A percentile compares a stretch with the other conserved stretches of the same genome.
Evolutionary conservation across 2,113 vertebrate species (phyloP).

Genomic region (Dromas ardeola): DNA sequence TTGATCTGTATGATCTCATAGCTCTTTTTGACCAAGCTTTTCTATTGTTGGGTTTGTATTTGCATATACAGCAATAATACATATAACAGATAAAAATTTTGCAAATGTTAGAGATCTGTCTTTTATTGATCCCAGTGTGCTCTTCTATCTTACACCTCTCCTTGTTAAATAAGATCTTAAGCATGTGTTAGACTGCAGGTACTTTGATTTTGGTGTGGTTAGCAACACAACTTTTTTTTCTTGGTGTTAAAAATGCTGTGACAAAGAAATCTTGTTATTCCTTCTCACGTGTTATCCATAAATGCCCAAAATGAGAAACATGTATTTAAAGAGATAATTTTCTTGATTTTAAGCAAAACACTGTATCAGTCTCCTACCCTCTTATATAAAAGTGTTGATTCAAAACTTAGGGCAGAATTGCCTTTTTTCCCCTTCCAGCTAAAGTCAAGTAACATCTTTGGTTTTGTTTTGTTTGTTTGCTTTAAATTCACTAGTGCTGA

Average conservation of each 20-base stretch:
- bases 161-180: background rate
- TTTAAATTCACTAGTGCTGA: constrained; percentile 9
- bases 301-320: background rate
- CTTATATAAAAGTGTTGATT: background rate
- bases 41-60: background rate
- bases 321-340: background rate
- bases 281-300: background rate
- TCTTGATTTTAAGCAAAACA: background rate
- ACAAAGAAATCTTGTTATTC: background rate
- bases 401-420: background rate
- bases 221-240: background rate
- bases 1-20: background rate
- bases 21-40: background rate
- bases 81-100: background rate
- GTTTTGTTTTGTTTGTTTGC: background rate
- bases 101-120: background rate
- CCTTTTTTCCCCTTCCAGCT: background rate
- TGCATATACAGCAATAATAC: background rate
- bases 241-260: background rate
- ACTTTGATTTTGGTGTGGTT: background rate
- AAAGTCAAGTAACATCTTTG: background rate
- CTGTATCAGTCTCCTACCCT: background rate
- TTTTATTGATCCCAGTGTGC: background rate
- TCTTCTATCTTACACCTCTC: background rate
- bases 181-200: background rate